A percentile compares a stretch with the other conserved stretches of the same genome.
These are phyloP conservation scores for Pissodes strobi DNA, from an alignment of 1,140 invertebrate species.

Conservation along the genomic window DNA sequence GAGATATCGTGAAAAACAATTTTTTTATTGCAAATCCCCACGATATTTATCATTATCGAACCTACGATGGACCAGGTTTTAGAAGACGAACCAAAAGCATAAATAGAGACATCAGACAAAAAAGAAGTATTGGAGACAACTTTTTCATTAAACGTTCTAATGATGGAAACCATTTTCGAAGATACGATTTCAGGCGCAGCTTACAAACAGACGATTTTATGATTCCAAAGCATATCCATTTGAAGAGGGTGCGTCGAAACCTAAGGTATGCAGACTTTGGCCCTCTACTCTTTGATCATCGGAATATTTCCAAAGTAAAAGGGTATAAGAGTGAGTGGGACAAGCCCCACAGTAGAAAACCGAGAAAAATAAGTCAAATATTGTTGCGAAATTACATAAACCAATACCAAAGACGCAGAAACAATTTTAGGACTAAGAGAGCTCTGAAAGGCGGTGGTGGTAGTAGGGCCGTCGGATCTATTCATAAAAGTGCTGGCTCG, in stretches of 20 bases:
- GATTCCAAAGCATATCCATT: not conserved
- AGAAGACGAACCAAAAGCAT: not conserved
- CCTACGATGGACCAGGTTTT: not conserved
- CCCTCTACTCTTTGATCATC: not conserved
- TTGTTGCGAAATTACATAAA: not conserved
- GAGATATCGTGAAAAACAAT: not conserved
- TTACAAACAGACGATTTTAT: constrained; percentile 3
- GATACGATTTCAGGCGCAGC: too few species aligned
- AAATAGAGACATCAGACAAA: not conserved
- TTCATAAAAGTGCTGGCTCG: constrained; percentile 18
- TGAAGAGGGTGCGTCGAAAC: not conserved
- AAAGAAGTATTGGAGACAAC: not conserved
- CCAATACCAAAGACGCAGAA: not conserved
- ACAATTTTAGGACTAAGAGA: constrained; percentile 37
- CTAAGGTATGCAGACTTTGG: not conserved
- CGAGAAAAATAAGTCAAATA: not conserved
- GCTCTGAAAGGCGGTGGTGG: constrained; percentile 46
- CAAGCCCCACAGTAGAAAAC: constrained; percentile 21
- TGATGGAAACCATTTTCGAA: too few species aligned
- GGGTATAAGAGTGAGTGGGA: constrained; percentile 8
- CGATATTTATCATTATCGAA: not conserved
- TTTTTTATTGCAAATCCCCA: not conserved
- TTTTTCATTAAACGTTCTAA: too few species aligned
- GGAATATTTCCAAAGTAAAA: not conserved
- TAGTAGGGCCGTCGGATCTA: constrained; percentile 33